Conservation (phyloP, 2,797 vertebrate species). For the Pseudotriccus pelzelni region DNA sequence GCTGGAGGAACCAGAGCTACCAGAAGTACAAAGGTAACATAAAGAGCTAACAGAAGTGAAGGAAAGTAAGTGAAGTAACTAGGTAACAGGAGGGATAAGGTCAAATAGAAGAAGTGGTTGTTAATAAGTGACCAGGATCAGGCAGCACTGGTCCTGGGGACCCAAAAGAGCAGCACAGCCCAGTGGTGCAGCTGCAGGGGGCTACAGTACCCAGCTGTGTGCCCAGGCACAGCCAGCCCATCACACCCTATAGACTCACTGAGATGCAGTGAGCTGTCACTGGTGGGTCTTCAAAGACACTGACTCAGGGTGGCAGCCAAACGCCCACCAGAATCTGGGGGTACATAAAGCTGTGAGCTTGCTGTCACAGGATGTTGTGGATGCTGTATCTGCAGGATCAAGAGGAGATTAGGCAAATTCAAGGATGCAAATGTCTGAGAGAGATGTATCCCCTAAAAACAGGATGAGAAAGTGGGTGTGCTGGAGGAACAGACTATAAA, state of each 20-base stretch:
- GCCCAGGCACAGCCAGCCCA: neutral
- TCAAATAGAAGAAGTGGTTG: neutral
- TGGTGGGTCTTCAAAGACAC: neutral
- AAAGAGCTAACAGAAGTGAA: neutral
- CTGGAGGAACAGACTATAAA: neutral
- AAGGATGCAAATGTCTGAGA: neutral
- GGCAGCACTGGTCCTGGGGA: neutral
- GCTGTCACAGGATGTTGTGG: neutral
- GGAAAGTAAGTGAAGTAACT: neutral
- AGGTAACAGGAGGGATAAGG: neutral
- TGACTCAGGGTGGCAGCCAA: neutral
- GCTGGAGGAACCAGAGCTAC: neutral
- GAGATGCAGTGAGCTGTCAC: neutral
- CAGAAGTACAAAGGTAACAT: neutral
- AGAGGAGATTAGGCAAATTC: neutral
- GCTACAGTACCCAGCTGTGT: neutral
- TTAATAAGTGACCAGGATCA: neutral
- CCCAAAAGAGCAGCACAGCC: neutral
- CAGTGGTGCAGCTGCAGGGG: fast-evolving
- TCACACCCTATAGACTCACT: neutral
- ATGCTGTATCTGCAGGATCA: neutral
- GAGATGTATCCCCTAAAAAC: neutral
- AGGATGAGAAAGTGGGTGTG: neutral
- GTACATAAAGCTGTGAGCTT: neutral
- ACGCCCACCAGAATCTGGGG: neutral